These are phyloP conservation scores for Betta splendens DNA, from an alignment of 2,797 vertebrate species.

Conservation along the genomic window DNA sequence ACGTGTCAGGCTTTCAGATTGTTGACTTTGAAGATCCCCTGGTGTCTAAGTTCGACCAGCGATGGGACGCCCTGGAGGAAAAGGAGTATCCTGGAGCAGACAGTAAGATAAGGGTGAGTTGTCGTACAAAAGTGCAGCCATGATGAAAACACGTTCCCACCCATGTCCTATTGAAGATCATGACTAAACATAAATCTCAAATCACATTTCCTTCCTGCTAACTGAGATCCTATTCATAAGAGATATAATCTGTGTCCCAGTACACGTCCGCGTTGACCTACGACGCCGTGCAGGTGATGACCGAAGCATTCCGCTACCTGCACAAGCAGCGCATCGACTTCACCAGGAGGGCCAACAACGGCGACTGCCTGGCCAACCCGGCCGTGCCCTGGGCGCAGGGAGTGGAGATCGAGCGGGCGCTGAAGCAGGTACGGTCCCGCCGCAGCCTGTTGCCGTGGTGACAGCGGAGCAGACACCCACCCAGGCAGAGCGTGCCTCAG, in stretches of 20 bases:
- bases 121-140: not conserved
- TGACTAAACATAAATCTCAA: no score
- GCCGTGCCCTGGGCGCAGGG: slow-evolving; percentile 98
- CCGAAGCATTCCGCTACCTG: slow-evolving; percentile 95
- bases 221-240: not conserved
- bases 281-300: slow-evolving; percentile 99
- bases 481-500: slow-evolving; percentile 22
- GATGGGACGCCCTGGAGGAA: slow-evolving; percentile 96
- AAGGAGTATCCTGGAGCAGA: slow-evolving; percentile 98
- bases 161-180: not conserved
- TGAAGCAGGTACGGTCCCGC: slow-evolving; percentile 98
- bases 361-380: slow-evolving; percentile 97
- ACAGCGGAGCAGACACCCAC: slow-evolving; percentile 37
- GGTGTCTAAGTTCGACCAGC: slow-evolving; percentile 97
- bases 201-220: no score
- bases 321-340: slow-evolving; percentile 97
- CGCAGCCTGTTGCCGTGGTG: slow-evolving; percentile 57
- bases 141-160: not conserved
- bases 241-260: slow-evolving; percentile 67
- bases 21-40: slow-evolving; percentile 97
- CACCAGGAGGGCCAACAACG: slow-evolving; percentile 92
- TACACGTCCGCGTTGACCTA: slow-evolving; percentile 98
- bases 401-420: slow-evolving; percentile 95
- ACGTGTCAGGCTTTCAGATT: slow-evolving; percentile 98
- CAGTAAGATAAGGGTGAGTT: slow-evolving; percentile 82